These are phyloP conservation scores for Apostichopus leukothele DNA, from an alignment of 53 echinoderm and acorn worm genomes.

Conservation along the genomic window DNA sequence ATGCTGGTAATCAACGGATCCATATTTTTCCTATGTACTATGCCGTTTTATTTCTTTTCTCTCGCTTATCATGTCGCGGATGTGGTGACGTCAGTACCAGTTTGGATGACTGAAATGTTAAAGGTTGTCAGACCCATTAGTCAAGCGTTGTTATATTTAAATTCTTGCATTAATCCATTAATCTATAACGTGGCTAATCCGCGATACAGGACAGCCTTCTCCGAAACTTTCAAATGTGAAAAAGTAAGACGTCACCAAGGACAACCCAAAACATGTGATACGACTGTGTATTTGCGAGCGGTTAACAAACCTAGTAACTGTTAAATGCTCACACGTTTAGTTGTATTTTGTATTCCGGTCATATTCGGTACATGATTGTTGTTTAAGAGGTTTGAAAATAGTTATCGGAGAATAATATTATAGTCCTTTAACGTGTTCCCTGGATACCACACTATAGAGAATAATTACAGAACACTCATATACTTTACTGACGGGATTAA, in stretches of 20 bases:
- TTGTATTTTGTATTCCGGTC: no score
- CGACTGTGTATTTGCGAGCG: neutral
- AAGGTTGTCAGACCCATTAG: neutral
- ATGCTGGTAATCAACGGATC: constrained; percentile 50
- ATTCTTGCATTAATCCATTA: constrained; percentile 33
- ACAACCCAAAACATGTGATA: neutral
- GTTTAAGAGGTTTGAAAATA: no score
- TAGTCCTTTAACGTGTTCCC: no score
- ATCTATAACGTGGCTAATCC: constrained; percentile 35
- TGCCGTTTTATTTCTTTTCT: constrained; percentile 37
- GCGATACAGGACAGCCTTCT: constrained; percentile 43
- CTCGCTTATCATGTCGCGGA: neutral
- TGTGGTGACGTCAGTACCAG: neutral
- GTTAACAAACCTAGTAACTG: neutral
- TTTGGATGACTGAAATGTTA: neutral
- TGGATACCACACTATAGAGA: no score
- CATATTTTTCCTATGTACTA: constrained; percentile 28
- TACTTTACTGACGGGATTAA: no score
- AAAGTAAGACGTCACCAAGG: neutral
- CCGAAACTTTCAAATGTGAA: constrained; percentile 26
- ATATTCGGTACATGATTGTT: no score
- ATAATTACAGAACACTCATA: no score
- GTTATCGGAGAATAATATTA: no score
- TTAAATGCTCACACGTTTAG: neutral
- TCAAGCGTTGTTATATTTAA: constrained; percentile 31